phyloP scores from a whole-genome alignment of 2,113 vertebrate genomes.

The Climacteris rufus region DNA sequence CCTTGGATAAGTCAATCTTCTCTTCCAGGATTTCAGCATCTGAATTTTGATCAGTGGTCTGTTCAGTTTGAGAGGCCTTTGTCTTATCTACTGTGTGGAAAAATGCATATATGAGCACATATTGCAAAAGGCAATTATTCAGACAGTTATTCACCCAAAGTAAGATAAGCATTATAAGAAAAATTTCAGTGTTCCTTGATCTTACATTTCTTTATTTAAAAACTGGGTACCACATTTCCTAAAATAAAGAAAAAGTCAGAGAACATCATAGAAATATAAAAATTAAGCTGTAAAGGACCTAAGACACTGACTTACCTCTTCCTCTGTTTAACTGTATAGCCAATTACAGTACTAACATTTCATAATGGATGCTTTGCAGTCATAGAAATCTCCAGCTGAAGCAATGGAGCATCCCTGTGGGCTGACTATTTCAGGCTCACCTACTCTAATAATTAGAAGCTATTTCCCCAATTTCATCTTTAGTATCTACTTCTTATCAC shows the following conservation, averaged over 20 bases:
- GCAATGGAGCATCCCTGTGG: background rate
- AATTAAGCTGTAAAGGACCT: background rate
- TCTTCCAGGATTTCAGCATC: background rate
- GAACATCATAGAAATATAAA: background rate
- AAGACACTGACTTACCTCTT: background rate
- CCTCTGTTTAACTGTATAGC: background rate
- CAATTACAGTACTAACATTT: background rate
- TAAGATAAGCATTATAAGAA: background rate
- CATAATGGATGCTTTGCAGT: background rate
- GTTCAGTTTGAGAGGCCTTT: background rate
- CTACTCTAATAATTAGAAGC: background rate
- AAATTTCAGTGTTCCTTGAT: background rate
- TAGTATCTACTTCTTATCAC: background rate
- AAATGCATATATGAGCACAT: background rate
- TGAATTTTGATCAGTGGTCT: background rate
- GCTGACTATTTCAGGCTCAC: background rate
- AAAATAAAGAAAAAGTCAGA: background rate
- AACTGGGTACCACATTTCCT: background rate
- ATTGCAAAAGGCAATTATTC: background rate
- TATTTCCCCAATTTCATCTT: background rate
- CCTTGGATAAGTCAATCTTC: background rate
- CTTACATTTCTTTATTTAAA: background rate
- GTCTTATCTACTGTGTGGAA: constrained; percentile 20
- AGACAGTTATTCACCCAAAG: background rate
- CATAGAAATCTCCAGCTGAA: background rate